phyloP scores from a whole-genome alignment of 2,113 vertebrate species.

The Leucopsar rothschildi region DNA sequence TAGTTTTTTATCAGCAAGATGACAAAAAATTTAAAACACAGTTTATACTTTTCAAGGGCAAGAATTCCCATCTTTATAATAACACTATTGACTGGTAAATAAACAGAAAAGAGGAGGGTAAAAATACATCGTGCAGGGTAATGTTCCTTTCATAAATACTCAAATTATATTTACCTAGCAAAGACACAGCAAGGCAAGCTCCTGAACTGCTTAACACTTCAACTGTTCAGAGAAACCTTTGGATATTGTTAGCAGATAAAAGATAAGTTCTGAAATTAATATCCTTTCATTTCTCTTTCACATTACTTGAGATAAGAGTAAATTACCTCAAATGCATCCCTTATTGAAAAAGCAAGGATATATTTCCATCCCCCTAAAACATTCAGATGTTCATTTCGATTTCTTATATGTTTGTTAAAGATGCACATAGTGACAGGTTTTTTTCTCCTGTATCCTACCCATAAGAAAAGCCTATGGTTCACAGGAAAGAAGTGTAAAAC shows the following conservation, averaged over 20 bases:
- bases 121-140: not conserved
- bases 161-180: not conserved
- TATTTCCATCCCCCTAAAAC: not conserved
- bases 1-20: not conserved
- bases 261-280: not conserved
- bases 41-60: not conserved
- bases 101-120: not conserved
- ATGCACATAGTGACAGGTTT: not conserved
- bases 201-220: not conserved
- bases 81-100: not conserved
- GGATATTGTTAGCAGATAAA: not conserved
- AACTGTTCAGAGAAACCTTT: not conserved
- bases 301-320: not conserved
- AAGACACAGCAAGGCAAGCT: not conserved
- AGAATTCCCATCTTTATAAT: not conserved
- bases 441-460: not conserved
- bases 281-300: not conserved
- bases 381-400: not conserved
- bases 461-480: not conserved
- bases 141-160: not conserved
- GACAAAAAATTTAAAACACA: not conserved
- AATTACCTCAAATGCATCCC: not conserved
- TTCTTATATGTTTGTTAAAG: not conserved
- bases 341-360: not conserved
- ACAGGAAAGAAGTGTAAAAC: not conserved